Base-by-base conservation (phyloP, 2,113 vertebrate species). In the Mixornis gularis region DNA sequence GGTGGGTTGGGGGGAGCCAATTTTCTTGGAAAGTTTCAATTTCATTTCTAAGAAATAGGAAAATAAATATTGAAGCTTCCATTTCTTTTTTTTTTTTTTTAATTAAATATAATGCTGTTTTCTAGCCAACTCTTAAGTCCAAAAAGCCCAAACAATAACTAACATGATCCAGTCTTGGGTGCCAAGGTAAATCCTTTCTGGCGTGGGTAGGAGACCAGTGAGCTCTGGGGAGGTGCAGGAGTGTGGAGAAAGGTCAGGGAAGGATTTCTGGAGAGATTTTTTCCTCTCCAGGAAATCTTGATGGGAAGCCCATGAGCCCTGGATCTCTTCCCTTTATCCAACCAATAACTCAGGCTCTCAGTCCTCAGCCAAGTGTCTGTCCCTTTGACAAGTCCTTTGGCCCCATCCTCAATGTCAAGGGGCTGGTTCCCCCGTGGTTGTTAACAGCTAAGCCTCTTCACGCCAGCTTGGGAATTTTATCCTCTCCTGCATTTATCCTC, bases 11-110 rank as follows among this genome's bases (percentile, higher is more conserved):
- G 81, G 71, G 38, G 12, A 81, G 24, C 6, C 53, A 6, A 82
- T 82, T 95, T 85, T 85, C 84, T 60, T 79, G 44, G 73, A 68
- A 2, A 6, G 78, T 85, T 91, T 92, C 38, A 69, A 82, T 92
- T 87, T 92, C 26, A 30, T 89, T 94, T 91, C 78, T 87, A 69
- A 89, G 85, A 88, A 38, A 48, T 84, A 92, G 62, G 66, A 76
- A 92, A 95, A 93, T 46, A 90, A 84, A 91, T 72, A 29, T 18
- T 49, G 44, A 89, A 89, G 25, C 25, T 20, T 81, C n/a, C 9
- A 3, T 25, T 34, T 40, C 18, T 27, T 30, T 58, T 68, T 55
- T 69, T 27, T 30, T 58, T 68, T 55, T 69, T 52, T 21, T 10
- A 9, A 22, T 76, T 85, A 60, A 91, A 85, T 2, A 1, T n/a